Percentiles rank a stretch among this genome's conserved stretches.
phyloP scores from a whole-genome alignment of 2,888 invertebrate genomes.

The Dyspetes luteomarginatus region DNA sequence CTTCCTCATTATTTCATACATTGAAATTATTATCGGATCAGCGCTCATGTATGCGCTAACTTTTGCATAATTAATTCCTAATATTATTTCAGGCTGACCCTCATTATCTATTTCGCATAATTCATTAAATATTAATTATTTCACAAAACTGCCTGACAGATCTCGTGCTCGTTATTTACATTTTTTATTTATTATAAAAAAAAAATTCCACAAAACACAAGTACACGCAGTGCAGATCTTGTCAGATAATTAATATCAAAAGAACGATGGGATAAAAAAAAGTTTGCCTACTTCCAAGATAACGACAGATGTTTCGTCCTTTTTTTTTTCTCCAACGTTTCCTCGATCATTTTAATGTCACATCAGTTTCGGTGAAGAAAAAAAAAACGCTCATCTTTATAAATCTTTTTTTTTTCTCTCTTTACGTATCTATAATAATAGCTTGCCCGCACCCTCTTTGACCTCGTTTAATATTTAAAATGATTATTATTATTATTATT shows the following conservation, averaged over 20 bases:
- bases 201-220: neutral
- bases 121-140: neutral
- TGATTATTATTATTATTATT: no score
- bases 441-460: constrained; percentile 20
- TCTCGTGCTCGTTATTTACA: neutral
- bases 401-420: neutral
- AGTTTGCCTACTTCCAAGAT: constrained; percentile 25
- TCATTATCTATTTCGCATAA: neutral
- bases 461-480: constrained; percentile 36
- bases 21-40: neutral
- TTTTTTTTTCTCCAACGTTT: neutral
- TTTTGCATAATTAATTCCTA: neutral
- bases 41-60: neutral
- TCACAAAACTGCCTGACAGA: neutral
- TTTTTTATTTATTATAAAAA: neutral
- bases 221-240: neutral
- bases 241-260: constrained; percentile 7
- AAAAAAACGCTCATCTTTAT: neutral
- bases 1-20: neutral
- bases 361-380: no score
- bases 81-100: neutral
- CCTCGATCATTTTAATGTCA: neutral
- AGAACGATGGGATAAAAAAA: constrained; percentile 16
- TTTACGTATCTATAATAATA: constrained; percentile 54
- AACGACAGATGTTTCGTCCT: constrained; percentile 12